Evolutionary conservation across 2,888 invertebrate genomes (phyloP).

Genomic region (Mayetiola destructor): DNA sequence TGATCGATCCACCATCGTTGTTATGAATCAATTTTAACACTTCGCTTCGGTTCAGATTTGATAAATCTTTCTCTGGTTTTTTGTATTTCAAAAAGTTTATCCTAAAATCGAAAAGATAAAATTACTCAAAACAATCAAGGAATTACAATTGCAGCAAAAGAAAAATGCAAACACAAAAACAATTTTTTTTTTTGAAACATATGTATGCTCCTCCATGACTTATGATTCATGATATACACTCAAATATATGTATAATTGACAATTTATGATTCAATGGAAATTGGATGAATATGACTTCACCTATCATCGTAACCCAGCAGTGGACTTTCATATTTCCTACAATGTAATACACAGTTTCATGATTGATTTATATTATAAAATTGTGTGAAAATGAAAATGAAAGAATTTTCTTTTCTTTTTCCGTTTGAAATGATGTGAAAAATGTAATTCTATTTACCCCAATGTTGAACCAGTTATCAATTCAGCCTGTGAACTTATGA

Average conservation of each 20-base stretch:
- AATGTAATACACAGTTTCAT: conserved; percentile 21
- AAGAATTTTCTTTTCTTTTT: neutral
- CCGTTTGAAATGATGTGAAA: neutral
- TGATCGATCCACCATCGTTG: conserved; percentile 50
- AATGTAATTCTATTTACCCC: conserved; percentile 48
- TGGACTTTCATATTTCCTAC: conserved; percentile 33
- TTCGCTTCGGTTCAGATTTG: conserved; percentile 62
- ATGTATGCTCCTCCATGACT: too few relatives aligned
- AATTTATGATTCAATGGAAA: neutral
- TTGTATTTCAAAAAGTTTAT: conserved; percentile 86
- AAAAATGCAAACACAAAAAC: too few relatives aligned
- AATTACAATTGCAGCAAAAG: too few relatives aligned
- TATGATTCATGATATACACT: too few relatives aligned
- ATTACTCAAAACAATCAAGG: too few relatives aligned
- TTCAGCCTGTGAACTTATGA: conserved; percentile 71
- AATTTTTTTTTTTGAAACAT: too few relatives aligned
- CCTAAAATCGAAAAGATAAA: conserved; percentile 36
- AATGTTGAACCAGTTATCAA: conserved; percentile 68
- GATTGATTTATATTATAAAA: neutral
- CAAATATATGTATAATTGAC: too few relatives aligned
- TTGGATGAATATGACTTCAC: conserved; percentile 22
- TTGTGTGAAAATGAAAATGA: neutral
- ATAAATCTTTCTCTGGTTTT: conserved; percentile 58
- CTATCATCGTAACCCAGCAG: conserved; percentile 33
- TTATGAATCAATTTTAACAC: conserved; percentile 68